These are phyloP conservation scores for Danionella dracula DNA, from an alignment of 2,797 vertebrate genomes.

Conservation along the genomic window DNA sequence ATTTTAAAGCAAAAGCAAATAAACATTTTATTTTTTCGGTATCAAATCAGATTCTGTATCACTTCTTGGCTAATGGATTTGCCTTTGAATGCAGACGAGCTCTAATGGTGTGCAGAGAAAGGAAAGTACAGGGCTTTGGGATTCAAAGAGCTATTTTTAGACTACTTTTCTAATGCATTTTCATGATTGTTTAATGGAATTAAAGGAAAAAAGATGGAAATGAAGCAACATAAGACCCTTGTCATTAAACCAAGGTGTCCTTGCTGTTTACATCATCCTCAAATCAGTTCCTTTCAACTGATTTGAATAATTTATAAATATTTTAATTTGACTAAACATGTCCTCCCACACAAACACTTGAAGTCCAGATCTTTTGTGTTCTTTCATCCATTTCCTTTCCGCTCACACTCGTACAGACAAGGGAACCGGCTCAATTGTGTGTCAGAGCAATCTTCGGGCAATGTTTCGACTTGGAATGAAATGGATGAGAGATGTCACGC, in stretches of 20 bases:
- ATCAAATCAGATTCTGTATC: slow-evolving; percentile 14
- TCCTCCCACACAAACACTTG: slow-evolving; percentile 34
- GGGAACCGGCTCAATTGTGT: neutral
- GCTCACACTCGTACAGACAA: neutral
- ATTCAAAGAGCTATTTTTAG: too few relatives aligned
- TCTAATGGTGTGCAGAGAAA: too few relatives aligned
- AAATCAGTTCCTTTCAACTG: neutral
- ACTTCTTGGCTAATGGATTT: too few relatives aligned
- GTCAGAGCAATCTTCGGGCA: slow-evolving; percentile 4
- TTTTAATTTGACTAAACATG: slow-evolving; percentile 55
- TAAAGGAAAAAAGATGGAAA: too few relatives aligned
- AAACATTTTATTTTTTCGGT: slow-evolving; percentile 75
- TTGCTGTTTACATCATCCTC: too few relatives aligned
- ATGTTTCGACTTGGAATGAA: slow-evolving; percentile 17
- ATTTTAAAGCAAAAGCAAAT: slow-evolving; percentile 63
- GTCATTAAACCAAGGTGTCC: too few relatives aligned
- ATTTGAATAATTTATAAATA: slow-evolving; percentile 31
- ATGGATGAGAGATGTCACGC: slow-evolving; percentile 15
- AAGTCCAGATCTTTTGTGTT: slow-evolving; percentile 43
- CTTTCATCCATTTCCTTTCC: neutral
- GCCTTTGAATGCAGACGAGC: too few relatives aligned
- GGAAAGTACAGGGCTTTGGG: too few relatives aligned
- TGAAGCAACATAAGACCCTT: too few relatives aligned
- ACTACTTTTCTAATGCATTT: too few relatives aligned
- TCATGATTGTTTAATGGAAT: too few relatives aligned